Evolutionary conservation across 1,140 invertebrate genomes (phyloP), one percentile per base, ranked within the genome.

Genomic region (Drosophila dunni): DNA sequence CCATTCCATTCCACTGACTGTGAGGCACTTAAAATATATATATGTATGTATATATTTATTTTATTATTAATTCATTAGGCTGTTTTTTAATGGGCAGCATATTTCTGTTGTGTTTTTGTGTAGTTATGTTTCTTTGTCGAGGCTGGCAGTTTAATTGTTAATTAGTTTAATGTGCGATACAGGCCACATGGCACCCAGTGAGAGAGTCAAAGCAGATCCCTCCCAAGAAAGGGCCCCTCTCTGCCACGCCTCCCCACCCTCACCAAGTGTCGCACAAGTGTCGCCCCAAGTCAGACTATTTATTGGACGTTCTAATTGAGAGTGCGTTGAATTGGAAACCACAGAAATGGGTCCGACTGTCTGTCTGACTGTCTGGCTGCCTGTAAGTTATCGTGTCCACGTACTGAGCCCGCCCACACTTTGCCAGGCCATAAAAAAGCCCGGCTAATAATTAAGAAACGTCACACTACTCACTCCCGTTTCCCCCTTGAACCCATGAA

Each of bases 311-410:
- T 89, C 83, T 88, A 88, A 88, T 88, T 88, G 83, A 58, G 83
- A 83, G 84, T 89, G 84, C 83, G 84, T 88, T 88, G 79, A 89
- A 88, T 88, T 88, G 84, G 83, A 88, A 88, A 88, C 83, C 83
- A 70, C 83, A 88, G 83, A 89, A 89, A 89, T 88, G 70, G 72
- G 61, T 74, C 54, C 34, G 44, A 15, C 24, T 42, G 13, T 57
- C 38, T 61, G 45, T 38, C 54, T 75, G 54, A 75, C 65, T 81
- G 75, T 68, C 58, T 60, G 65, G 42, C 36, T 69, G 81, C 64
- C 77, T 81, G 74, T 36, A 81, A 62, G 58, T 75, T 75, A 71
- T 71, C 42, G 38, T 68, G 46, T 54, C 75, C 60, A 70, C 60
- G 65, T 65, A 24, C 40, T 15, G 20, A 0, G 36, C 57, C 48